Conservation (phyloP, 1,140 invertebrate genomes). For the Gonioctena quinquepunctata region DNA sequence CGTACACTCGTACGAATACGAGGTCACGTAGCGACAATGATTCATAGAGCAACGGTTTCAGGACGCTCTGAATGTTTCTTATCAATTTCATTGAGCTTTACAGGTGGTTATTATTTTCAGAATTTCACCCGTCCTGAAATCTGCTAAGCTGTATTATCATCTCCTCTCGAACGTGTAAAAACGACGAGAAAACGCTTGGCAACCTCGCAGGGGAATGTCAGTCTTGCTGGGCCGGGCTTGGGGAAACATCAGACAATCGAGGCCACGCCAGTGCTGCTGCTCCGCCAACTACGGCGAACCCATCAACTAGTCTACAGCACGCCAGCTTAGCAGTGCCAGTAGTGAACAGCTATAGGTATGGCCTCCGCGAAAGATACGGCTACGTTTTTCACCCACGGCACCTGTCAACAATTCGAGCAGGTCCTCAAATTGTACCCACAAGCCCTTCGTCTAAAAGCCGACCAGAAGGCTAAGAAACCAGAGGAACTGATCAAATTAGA, state of each 20-base stretch:
- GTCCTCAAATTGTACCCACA: constrained; percentile 87
- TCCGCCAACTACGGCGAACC: constrained; percentile 15
- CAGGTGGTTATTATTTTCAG: constrained; percentile 21
- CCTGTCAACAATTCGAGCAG: constrained; percentile 82
- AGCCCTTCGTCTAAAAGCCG: constrained; percentile 83
- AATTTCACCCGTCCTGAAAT: constrained; percentile 16
- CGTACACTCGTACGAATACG: not conserved
- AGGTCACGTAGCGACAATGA: not conserved
- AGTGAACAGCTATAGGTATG: constrained; percentile 65
- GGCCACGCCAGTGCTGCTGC: constrained; percentile 34
- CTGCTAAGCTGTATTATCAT: constrained; percentile 8
- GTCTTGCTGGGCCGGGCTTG: constrained; percentile 47
- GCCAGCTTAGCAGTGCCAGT: constrained; percentile 46
- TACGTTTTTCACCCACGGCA: constrained; percentile 88
- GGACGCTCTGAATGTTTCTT: constrained; percentile 6
- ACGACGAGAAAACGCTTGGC: constrained; percentile 25
- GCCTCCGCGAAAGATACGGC: constrained; percentile 84
- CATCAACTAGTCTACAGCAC: constrained; percentile 22
- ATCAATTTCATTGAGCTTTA: constrained; percentile 15
- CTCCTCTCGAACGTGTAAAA: constrained; percentile 9
- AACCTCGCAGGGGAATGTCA: constrained; percentile 44
- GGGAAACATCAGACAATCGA: constrained; percentile 48
- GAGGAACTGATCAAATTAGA: constrained; percentile 92
- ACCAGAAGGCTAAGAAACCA: constrained; percentile 85
- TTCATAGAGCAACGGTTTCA: constrained; percentile 8